Conservation (phyloP, 2,113 vertebrate genomes). For the Myrmecobius fasciatus region DNA sequence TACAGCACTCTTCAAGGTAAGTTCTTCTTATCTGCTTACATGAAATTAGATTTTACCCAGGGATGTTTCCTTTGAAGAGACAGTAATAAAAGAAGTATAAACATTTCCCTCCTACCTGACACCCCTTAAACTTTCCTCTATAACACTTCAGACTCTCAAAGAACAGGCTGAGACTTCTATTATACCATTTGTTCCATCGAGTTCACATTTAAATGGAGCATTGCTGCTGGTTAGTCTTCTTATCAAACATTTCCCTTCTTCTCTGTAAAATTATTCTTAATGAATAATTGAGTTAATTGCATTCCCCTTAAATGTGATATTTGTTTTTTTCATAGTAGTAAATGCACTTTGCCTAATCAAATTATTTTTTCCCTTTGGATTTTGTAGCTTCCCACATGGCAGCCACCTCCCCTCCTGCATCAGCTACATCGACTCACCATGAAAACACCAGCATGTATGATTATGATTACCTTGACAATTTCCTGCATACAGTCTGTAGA, state of each 20-base stretch:
- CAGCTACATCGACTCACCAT: background rate
- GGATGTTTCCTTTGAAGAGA: background rate
- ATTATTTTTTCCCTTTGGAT: background rate
- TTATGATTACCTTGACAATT: constrained; percentile 61
- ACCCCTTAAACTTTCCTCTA: too few species aligned
- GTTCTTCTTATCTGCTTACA: background rate
- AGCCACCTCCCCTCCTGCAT: background rate
- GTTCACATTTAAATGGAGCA: background rate
- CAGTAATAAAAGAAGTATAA: background rate
- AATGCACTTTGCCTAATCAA: background rate
- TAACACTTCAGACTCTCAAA: background rate
- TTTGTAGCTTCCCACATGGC: constrained; percentile 22
- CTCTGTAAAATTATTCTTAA: background rate
- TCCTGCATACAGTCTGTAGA: constrained; percentile 78
- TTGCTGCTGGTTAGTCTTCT: background rate
- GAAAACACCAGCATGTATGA: constrained; percentile 60
- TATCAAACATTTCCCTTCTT: background rate
- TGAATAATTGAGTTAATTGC: background rate
- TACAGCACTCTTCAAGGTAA: background rate
- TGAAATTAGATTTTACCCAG: background rate
- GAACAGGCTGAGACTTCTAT: background rate
- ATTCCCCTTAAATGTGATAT: background rate
- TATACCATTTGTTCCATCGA: background rate
- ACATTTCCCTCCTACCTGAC: background rate
- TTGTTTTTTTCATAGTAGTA: background rate